phyloP scores from a whole-genome alignment of 2,888 invertebrate genomes.

The Mythimna vitellina region DNA sequence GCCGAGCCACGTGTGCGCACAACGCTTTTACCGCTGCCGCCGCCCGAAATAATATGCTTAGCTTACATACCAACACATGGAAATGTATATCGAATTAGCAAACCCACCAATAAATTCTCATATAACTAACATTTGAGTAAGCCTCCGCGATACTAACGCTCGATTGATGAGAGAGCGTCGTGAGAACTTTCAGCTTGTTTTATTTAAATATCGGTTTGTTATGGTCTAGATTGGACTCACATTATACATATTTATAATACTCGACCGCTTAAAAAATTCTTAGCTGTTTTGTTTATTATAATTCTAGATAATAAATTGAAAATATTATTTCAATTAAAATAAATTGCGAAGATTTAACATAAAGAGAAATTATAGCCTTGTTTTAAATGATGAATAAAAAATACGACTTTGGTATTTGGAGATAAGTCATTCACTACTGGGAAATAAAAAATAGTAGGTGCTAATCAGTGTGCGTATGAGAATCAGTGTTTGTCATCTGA shows the following conservation, averaged over 20 bases:
- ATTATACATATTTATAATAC: conserved; percentile 47
- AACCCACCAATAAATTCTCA: conserved; percentile 71
- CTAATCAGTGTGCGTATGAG: conserved; percentile 48
- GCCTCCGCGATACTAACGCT: conserved; percentile 61
- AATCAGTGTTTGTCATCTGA: conserved; percentile 59
- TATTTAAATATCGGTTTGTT: conserved; percentile 59
- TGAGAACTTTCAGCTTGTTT: conserved; percentile 63
- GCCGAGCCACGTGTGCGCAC: conserved; percentile 84
- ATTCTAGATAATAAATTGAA: conserved; percentile 32
- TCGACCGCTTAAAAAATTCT: conserved; percentile 36
- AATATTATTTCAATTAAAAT: conserved; percentile 32
- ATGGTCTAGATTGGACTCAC: conserved; percentile 60
- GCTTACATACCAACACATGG: conserved; percentile 81
- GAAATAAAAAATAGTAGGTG: conserved; percentile 49
- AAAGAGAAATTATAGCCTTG: conserved; percentile 28
- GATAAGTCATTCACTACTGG: conserved; percentile 39
- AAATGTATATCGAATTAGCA: conserved; percentile 82
- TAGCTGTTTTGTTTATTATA: conserved; percentile 33
- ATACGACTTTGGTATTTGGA: conserved; percentile 32
- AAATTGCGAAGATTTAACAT: conserved; percentile 32
- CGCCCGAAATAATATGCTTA: conserved; percentile 84
- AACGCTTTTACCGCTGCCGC: conserved; percentile 85
- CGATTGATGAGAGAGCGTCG: conserved; percentile 65
- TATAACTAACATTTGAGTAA: conserved; percentile 69
- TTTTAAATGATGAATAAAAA: conserved; percentile 33